Evolutionary conservation across 23 tunicate species (phyloP), one percentile per base, ranked within the genome.

Genomic region (Styela plicata): DNA sequence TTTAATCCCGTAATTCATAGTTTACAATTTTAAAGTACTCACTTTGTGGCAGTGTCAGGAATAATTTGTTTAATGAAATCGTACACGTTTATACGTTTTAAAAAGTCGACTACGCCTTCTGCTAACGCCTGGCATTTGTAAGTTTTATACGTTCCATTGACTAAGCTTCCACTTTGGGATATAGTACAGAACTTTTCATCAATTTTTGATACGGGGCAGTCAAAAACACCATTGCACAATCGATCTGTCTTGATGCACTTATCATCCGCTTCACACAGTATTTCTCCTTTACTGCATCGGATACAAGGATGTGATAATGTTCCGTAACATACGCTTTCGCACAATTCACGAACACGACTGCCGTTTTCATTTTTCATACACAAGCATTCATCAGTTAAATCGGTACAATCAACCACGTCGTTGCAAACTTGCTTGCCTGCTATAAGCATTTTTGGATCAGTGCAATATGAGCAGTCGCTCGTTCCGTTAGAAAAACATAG

Each of bases 301-400:
- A 2, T 22, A 18, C 79, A 70, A 31, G 35, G 57, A 7, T 29
- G 2, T 26, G 24, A 17, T 22, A 34, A 37, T 29, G 57, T n/a
- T 17, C 22, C 66, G 53, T 84, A 84, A 32, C 87, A 84, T 34
- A 84, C 37, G 29, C 27, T 32, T 0, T 44, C 33, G 61, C 87
- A 84, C 16, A 84, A 26, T 66, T 66, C 16, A 10, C 5, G 5
- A 5, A 66, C 10, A 25, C 16, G 16, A 17, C 10, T 66, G 30
- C 17, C 10, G 71, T 66, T 66, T 10, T 17, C 10, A 10, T 66
- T 28, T 10, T 7, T 5, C 7, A 5, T 35, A 66, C 89, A 85
- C 29, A 85, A 10, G 79, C 89, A 85, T 79, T 85, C 89, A 36
- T 85, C 89, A 19, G 89, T 29, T 18, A 85, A 36, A 35, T 85